Evolutionary conservation across 2,797 vertebrate genomes (phyloP), one percentile per base, ranked within the genome.

Genomic region (Brachymystax lenok): DNA sequence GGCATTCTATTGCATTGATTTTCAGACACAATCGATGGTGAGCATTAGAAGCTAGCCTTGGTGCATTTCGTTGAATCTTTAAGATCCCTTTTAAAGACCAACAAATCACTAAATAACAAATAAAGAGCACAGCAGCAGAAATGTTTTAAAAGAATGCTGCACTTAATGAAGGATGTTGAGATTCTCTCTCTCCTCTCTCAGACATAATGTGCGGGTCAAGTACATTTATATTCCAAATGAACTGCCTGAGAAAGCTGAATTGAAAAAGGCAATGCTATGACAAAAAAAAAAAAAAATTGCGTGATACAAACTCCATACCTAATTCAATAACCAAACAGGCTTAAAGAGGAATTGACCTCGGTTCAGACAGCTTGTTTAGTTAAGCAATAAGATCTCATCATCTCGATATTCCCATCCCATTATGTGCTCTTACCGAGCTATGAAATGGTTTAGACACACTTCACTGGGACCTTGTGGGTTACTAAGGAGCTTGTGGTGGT

Each of bases 401-500:
- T 46, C 40, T 46, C 40, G 10, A 46, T 46, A 46, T 46, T 46
- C 40, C 40, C 2, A 30, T 30, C 28, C 28, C 10, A 46, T 46
- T 12, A 46, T 46, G 40, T 46, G 10, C 10, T 46, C 40, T 46
- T 46, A 46, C 40, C 2, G 10, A 46, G 40, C 40, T 46, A 54
- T 73, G 28, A 51, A 50, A 64, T 52, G 17, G 64, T 67, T 68
- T 51, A 68, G 64, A 19, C 8, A 19, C 33, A 14, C 8, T 56
- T 73, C 21, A 61, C 35, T 4, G 28, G 33, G 50, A 59, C 74
- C 74, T 56, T 75, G 28, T 75, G 24, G 27, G 79, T 83, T 79
- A 79, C 79, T 40, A 79, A 69, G 77, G 81, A 74, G 74, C 69
- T 54, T 28, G 30, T 12, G 46, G 78, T 84, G 80, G 40, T 46